phyloP scores from a whole-genome alignment of 2,113 vertebrate species.

The Apodemus sylvaticus region DNA sequence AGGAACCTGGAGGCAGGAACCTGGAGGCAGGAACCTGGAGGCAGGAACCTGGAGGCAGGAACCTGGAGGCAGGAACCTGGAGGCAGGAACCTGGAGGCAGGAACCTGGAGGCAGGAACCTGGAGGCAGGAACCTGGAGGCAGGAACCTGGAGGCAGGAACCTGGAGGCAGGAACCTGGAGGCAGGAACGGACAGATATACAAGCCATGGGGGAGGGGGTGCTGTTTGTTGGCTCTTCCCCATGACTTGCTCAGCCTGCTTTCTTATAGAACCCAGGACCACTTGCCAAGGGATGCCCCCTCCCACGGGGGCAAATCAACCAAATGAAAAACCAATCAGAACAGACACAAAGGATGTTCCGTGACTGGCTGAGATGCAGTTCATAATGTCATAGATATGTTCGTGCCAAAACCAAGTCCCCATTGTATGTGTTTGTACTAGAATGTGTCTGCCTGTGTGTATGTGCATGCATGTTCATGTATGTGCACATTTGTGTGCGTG shows the following conservation, averaged over 20 bases:
- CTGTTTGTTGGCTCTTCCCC: neutral
- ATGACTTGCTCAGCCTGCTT: neutral
- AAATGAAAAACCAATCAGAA: neutral
- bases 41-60: neutral
- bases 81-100: neutral
- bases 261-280: neutral
- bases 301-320: neutral
- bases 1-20: neutral
- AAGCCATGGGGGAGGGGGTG: neutral
- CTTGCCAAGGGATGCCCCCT: neutral
- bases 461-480: neutral
- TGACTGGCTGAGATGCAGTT: neutral
- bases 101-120: neutral
- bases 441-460: neutral
- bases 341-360: neutral
- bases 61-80: neutral
- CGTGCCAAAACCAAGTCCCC: neutral
- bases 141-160: neutral
- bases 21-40: neutral
- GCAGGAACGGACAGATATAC: neutral
- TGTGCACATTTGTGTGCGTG: neutral
- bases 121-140: neutral
- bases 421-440: neutral
- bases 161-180: neutral
- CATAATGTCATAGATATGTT: neutral